Percentiles rank a stretch among this genome's conserved stretches.
phyloP scores from a whole-genome alignment of 2,113 vertebrate genomes.

The Hystrix cristata region DNA sequence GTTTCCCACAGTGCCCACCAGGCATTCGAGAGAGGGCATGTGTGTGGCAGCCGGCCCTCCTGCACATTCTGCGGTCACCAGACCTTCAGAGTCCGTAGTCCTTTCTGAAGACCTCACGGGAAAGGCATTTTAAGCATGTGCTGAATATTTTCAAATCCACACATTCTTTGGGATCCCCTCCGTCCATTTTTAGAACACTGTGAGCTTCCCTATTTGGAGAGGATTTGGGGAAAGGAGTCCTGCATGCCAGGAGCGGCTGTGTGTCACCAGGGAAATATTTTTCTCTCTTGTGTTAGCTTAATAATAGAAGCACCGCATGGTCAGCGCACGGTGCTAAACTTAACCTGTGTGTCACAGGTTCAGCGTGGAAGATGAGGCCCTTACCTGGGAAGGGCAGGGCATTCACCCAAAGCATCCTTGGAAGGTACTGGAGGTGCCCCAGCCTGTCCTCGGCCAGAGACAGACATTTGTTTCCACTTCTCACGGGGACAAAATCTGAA shows the following conservation, averaged over 20 bases:
- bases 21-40: background rate
- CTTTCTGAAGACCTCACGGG: conserved; percentile 34
- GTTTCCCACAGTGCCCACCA: rapidly evolving
- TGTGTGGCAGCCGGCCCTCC: rapidly evolving
- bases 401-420: background rate
- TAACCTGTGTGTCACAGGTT: background rate
- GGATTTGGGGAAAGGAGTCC: conserved; percentile 55
- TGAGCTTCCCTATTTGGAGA: conserved; percentile 76
- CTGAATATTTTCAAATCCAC: conserved; percentile 66
- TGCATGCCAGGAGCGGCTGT: conserved; percentile 56
- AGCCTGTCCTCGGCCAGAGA: background rate
- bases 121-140: conserved; percentile 58
- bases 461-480: background rate
- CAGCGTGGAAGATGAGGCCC: background rate
- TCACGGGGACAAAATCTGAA: background rate
- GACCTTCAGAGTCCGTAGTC: background rate
- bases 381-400: conserved; percentile 28
- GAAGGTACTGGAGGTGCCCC: background rate
- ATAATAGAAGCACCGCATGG: conserved; percentile 51
- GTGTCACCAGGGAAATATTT: conserved; percentile 67
- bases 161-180: conserved; percentile 70
- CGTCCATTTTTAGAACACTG: background rate
- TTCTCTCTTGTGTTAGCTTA: conserved; percentile 29
- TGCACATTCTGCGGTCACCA: background rate
- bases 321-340: background rate